Evolutionary conservation across 2,797 vertebrate species (phyloP).

Genomic region (Sylvia borin): DNA sequence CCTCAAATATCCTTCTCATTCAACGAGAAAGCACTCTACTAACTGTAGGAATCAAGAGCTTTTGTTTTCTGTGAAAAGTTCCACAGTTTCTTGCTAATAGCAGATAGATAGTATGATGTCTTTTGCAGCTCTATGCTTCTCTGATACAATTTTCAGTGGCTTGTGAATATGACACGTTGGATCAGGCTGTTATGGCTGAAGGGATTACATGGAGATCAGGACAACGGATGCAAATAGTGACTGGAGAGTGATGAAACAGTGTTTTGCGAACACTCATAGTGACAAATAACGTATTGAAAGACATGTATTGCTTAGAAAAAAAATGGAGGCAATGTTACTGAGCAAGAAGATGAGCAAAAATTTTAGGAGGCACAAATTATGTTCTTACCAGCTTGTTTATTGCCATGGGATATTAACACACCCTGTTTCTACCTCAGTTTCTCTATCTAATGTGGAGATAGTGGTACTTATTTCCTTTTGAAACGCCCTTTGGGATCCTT

Average conservation of each 20-base stretch:
- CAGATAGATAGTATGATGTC: background rate
- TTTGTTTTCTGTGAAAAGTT: slow-evolving; percentile 40
- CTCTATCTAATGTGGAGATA: background rate
- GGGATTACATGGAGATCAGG: background rate
- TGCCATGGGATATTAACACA: background rate
- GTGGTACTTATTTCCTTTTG: background rate
- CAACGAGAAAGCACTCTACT: background rate
- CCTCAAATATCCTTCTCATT: background rate
- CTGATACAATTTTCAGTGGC: background rate
- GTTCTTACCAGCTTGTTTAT: background rate
- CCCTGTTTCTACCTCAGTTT: background rate
- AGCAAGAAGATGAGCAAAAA: background rate
- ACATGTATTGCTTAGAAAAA: background rate
- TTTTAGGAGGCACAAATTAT: background rate
- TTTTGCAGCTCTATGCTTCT: background rate
- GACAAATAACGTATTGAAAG: background rate
- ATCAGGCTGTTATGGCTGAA: background rate
- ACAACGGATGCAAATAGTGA: background rate
- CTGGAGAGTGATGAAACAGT: background rate
- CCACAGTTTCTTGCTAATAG: background rate
- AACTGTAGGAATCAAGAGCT: slow-evolving; percentile 12
- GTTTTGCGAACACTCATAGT: background rate
- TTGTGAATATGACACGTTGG: background rate
- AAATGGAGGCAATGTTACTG: background rate
- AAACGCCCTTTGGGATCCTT: background rate